These are phyloP conservation scores for Cantharis rufa DNA, from an alignment of 2,888 invertebrate genomes.

Conservation along the genomic window DNA sequence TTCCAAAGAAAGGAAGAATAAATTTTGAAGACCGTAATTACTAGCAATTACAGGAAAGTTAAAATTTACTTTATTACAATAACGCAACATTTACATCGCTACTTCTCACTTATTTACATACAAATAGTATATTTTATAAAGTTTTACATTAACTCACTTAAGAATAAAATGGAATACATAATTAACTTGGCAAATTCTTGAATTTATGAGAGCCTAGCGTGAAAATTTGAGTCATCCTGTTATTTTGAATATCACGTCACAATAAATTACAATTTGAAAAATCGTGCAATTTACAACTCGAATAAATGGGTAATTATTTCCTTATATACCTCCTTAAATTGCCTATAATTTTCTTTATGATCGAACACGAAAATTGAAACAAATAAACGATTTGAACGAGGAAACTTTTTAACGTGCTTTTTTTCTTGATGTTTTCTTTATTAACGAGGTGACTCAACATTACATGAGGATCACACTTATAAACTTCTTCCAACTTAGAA, in stretches of 20 bases:
- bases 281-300: background rate
- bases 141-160: background rate
- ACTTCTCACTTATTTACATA: background rate
- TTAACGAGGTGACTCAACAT: background rate
- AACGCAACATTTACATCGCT: background rate
- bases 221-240: background rate
- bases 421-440: background rate
- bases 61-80: background rate
- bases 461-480: background rate
- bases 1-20: background rate
- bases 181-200: background rate
- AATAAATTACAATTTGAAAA: background rate
- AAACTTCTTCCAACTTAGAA: background rate
- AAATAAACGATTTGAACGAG: background rate
- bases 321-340: background rate
- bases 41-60: background rate
- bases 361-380: background rate
- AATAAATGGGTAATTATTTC: background rate
- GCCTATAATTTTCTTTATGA: background rate
- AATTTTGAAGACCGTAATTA: background rate
- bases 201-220: background rate
- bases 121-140: background rate
- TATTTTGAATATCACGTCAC: background rate
- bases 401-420: background rate
- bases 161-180: background rate